phyloP scores from a whole-genome alignment of 2,113 vertebrate species.

The Lophochroa leadbeateri region DNA sequence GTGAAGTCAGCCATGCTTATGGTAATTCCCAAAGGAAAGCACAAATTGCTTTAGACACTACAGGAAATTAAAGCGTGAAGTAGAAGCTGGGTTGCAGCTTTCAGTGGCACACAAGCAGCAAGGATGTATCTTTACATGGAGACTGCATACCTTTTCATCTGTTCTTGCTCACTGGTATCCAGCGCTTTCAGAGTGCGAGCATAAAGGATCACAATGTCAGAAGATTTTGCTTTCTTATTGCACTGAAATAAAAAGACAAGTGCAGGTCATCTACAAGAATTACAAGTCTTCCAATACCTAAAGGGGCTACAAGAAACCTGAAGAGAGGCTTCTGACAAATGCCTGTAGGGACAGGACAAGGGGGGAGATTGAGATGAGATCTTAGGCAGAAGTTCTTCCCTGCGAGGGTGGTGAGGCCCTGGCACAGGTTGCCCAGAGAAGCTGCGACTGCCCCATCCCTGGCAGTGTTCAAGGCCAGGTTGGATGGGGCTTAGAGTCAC shows the following conservation, averaged over 20 bases:
- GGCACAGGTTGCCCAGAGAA: neutral
- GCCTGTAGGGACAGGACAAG: neutral
- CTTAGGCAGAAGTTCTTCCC: neutral
- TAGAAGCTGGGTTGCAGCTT: neutral
- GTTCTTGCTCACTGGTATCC: conserved; percentile 90
- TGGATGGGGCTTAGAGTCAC: neutral
- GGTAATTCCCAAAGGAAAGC: neutral
- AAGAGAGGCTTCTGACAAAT: neutral
- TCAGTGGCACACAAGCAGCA: accelerated
- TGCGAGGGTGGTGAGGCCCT: neutral
- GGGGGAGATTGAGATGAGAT: neutral
- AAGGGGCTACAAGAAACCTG: neutral
- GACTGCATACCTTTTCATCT: conserved; percentile 80
- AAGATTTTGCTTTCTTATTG: conserved; percentile 93
- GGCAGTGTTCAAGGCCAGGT: neutral
- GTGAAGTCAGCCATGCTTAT: neutral
- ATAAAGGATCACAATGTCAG: conserved; percentile 91
- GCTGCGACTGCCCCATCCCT: neutral
- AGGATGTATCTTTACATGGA: accelerated
- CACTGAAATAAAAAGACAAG: conserved; percentile 78
- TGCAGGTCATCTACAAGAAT: neutral
- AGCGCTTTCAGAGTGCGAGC: conserved; percentile 86
- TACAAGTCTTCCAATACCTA: neutral
- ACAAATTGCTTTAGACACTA: neutral
- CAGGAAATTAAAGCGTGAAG: neutral